Evolutionary conservation across 2,113 vertebrate genomes (phyloP).

Genomic region (Ictalurus furcatus): DNA sequence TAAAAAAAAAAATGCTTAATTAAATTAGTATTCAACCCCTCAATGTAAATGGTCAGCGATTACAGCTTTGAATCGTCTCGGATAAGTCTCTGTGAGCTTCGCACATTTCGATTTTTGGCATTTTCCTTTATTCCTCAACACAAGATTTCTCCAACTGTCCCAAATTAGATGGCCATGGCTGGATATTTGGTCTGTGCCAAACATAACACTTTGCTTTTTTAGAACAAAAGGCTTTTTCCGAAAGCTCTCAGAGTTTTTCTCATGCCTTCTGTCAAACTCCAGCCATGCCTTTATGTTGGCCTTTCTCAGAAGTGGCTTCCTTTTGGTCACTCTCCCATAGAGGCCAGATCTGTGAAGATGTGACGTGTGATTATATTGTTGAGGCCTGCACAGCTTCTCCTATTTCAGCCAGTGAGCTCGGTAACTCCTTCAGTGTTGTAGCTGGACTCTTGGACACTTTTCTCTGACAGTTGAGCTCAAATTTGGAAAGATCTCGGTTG

Average conservation of each 20-base stretch:
- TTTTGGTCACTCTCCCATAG: not conserved
- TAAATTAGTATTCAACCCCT: not conserved
- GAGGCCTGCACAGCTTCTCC: not conserved
- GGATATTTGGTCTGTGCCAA: not conserved
- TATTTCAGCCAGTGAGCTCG: not conserved
- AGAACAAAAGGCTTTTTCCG: not conserved
- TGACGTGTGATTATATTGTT: not conserved
- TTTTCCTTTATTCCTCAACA: not conserved
- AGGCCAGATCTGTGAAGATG: not conserved
- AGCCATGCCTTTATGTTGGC: not conserved
- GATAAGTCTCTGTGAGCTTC: not conserved
- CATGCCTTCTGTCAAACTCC: not conserved
- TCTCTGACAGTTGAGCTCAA: not conserved
- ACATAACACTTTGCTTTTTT: not conserved
- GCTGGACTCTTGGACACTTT: not conserved
- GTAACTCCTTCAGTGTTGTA: not conserved
- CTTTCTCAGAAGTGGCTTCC: not conserved
- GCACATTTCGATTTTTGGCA: not conserved
- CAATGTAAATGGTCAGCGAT: not conserved
- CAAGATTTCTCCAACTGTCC: not conserved
- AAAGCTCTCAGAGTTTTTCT: not conserved
- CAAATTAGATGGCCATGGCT: not conserved
- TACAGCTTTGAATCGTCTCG: not conserved
- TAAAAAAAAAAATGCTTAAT: not conserved
- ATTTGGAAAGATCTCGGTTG: not conserved